Evolutionary conservation across 30 jellyfish, hydroid and myxozoan species (phyloP), one percentile per base, ranked within the genome.

Genomic region (Chrysaora quinquecirrha): DNA sequence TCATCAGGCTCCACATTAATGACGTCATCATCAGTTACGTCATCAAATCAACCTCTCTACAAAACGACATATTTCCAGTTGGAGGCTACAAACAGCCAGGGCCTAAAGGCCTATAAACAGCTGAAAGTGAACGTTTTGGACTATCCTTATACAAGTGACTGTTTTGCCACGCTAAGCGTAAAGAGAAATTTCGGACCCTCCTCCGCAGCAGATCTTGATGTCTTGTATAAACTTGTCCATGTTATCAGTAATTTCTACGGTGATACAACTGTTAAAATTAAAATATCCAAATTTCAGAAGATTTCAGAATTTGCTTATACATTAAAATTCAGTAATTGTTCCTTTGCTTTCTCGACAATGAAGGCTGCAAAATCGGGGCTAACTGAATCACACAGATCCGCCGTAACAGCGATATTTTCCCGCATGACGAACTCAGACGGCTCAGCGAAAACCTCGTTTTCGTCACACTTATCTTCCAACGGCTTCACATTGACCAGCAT

Each of bases 21-120:
- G n/a, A n/a, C n/a, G n/a, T n/a, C n/a, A n/a, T 33, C 30, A 22
- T 46, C 73, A 19, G 2, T 63, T 0, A 0, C 82, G 61, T 28
- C 80, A 35, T 22, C 82, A 12, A 16, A 24, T 3, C 73, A 30
- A 1, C 70, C 71, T 0, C 38, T 22, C 19, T 47, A 50, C 18
- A 70, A 67, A 28, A 43, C 82, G 7, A 4, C 60, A 7, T 47
- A n/a, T 9, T 91, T 48, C 75, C 58, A 48, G 11, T 32, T 91
- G n/a, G 89, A 91, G 81, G 98, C 98, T 20, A 88, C 88, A 31
- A 87, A 87, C 75, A 94, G 99, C 50, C 87, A 78, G 1, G 91
- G 92, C 1, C 14, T 82, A 33, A 43, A 82, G n/a, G 65, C 85
- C 14, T 32, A 23, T 23, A 68, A 63, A 43, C 58, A 23, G 22